Percentiles rank a stretch among this genome's conserved stretches.
Evolutionary conservation across 2,888 invertebrate species (phyloP).

Genomic region (Thyatira batis): DNA sequence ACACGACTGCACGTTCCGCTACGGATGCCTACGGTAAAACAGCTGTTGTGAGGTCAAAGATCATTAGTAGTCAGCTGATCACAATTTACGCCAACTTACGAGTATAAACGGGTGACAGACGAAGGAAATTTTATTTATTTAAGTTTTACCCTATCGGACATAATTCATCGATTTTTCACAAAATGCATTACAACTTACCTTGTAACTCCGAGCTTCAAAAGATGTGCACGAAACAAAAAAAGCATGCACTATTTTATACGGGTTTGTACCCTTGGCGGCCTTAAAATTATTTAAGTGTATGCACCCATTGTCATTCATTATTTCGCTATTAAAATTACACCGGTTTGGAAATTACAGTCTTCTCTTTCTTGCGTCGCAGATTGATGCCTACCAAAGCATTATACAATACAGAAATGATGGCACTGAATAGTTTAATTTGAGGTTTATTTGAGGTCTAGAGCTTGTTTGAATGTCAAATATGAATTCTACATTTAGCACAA

Average conservation of each 20-base stretch:
- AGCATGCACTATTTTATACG: constrained; percentile 90
- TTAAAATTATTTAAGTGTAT: constrained; percentile 91
- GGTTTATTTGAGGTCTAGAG: too few species aligned
- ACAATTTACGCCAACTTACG: constrained; percentile 15
- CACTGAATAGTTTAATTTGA: constrained; percentile 12
- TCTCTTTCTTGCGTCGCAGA: constrained; percentile 21
- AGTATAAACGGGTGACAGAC: constrained; percentile 16
- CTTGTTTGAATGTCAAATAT: background rate
- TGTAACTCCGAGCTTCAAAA: constrained; percentile 89
- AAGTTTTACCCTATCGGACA: constrained; percentile 23
- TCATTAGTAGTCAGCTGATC: constrained; percentile 75
- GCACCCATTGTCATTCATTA: constrained; percentile 88
- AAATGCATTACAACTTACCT: constrained; percentile 80
- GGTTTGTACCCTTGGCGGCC: constrained; percentile 87
- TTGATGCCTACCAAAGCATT: constrained; percentile 34
- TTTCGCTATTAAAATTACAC: constrained; percentile 48
- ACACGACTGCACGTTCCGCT: constrained; percentile 20
- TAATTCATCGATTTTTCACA: constrained; percentile 10
- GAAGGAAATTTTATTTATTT: constrained; percentile 15
- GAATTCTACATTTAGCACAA: background rate
- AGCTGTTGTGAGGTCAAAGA: constrained; percentile 74
- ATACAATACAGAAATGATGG: constrained; percentile 30
- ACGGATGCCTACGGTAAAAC: constrained; percentile 34
- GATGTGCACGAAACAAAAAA: constrained; percentile 93
- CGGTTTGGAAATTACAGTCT: constrained; percentile 34